Evolutionary conservation across 2,113 vertebrate species (phyloP).

Genomic region (Megaptera novaeangliae): DNA sequence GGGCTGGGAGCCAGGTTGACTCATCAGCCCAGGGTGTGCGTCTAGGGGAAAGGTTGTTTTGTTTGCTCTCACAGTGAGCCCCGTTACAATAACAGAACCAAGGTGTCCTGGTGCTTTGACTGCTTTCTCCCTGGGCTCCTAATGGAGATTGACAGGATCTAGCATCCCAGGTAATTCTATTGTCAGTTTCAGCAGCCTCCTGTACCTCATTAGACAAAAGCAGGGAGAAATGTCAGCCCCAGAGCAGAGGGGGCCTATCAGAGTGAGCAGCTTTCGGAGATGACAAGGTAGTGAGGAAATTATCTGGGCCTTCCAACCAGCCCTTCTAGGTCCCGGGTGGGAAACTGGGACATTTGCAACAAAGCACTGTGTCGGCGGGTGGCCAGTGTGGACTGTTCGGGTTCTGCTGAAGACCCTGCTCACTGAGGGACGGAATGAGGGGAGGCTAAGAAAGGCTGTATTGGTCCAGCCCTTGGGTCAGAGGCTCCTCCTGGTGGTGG

Average conservation of each 20-base stretch:
- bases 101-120: slow-evolving; percentile 1
- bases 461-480: not conserved
- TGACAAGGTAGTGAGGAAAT: not conserved
- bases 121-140: slow-evolving; percentile 42
- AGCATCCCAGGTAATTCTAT: slow-evolving; percentile 57
- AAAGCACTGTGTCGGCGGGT: fast-evolving
- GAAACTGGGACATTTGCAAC: fast-evolving
- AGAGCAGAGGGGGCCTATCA: not conserved
- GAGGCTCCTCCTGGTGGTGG: not conserved
- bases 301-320: not conserved
- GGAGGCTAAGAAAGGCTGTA: not conserved
- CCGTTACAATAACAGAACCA: not conserved
- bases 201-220: slow-evolving; percentile 67
- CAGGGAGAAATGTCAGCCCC: slow-evolving; percentile 33
- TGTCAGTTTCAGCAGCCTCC: slow-evolving; percentile 60
- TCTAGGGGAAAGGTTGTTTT: not conserved
- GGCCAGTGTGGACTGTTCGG: not conserved
- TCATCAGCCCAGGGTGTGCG: not conserved
- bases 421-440: not conserved
- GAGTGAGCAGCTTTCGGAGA: not conserved
- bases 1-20: not conserved
- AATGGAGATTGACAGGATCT: slow-evolving; percentile 69
- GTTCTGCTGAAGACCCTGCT: not conserved
- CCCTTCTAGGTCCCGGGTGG: not conserved
- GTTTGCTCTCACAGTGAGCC: not conserved